A percentile compares a stretch with the other conserved stretches of the same genome.
phyloP scores from a whole-genome alignment of 2,888 invertebrate species.

The Tridacna crocea region DNA sequence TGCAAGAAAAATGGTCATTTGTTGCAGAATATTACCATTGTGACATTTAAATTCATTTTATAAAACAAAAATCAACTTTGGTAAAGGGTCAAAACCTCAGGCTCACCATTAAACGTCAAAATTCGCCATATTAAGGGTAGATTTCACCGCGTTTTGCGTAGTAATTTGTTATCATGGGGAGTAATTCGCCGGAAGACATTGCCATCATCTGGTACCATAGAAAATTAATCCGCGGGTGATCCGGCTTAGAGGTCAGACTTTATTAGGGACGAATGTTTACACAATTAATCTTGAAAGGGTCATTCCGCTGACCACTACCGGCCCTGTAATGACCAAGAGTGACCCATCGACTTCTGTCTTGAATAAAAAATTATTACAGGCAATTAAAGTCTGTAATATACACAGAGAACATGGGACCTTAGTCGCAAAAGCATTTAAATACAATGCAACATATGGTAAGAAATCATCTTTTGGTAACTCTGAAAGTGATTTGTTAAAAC shows the following conservation, averaged over 20 bases:
- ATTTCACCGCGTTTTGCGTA: conserved; percentile 44
- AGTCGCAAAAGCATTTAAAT: too few species aligned
- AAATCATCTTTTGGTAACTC: too few species aligned
- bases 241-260: conserved; percentile 19
- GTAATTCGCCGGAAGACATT: conserved; percentile 58
- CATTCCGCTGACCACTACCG: conserved; percentile 11
- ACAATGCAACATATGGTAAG: too few species aligned
- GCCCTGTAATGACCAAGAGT: not conserved
- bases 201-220: conserved; percentile 53
- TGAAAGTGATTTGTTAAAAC: too few species aligned
- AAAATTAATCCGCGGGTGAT: conserved; percentile 60
- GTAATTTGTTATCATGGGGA: conserved; percentile 55
- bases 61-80: too few species aligned
- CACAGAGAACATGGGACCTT: not conserved
- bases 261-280: conserved; percentile 48
- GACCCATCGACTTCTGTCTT: conserved; percentile 6
- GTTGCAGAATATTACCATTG: too few species aligned
- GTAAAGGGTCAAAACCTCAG: conserved; percentile 1
- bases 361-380: conserved; percentile 5
- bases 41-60: too few species aligned
- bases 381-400: conserved; percentile 1
- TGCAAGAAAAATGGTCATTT: too few species aligned
- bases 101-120: conserved; percentile 41
- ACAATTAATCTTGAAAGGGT: conserved; percentile 42
- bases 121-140: conserved; percentile 32